Conservation (phyloP, 1,140 invertebrate species). For the Drosophila melanica region DNA sequence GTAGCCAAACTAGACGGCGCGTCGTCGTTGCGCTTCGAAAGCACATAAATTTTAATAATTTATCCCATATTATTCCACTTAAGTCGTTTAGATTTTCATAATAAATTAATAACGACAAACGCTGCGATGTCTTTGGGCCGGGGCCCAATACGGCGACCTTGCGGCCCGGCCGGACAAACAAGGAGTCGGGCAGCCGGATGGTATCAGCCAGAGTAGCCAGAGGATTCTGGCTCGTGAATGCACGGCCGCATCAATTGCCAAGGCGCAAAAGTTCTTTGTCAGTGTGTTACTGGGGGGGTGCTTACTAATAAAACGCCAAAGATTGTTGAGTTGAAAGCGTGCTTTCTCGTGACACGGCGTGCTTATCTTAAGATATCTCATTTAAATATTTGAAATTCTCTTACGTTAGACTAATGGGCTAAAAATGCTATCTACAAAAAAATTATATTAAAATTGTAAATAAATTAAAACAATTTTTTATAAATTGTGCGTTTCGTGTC, state of each 20-base stretch:
- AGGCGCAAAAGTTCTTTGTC: slow-evolving; percentile 53
- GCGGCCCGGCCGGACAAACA: slow-evolving; percentile 35
- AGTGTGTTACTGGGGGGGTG: slow-evolving; percentile 13
- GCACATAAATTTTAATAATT: slow-evolving; percentile 83
- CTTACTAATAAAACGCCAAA: slow-evolving; percentile 43
- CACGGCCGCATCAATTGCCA: slow-evolving; percentile 61
- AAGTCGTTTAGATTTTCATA: slow-evolving; percentile 83
- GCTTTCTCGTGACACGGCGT: too few relatives aligned
- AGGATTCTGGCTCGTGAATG: slow-evolving; percentile 1
- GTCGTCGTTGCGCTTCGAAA: slow-evolving; percentile 56
- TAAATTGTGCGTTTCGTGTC: too few relatives aligned
- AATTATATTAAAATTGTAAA: too few relatives aligned
- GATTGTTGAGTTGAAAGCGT: not conserved
- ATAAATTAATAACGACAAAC: slow-evolving; percentile 79
- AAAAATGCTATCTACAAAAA: too few relatives aligned
- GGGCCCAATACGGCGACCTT: slow-evolving; percentile 45
- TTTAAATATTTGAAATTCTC: too few relatives aligned
- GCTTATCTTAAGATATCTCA: too few relatives aligned
- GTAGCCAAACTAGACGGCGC: slow-evolving; percentile 32
- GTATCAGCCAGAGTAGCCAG: not conserved
- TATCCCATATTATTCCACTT: slow-evolving; percentile 82
- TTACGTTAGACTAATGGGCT: too few relatives aligned
- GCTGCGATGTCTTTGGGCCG: slow-evolving; percentile 38
- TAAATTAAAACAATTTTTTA: too few relatives aligned
- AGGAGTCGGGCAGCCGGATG: not conserved